Percentiles rank a stretch among this genome's conserved stretches.
These are phyloP conservation scores for Lottia scabra DNA, from an alignment of 2,888 invertebrate species.

Conservation along the genomic window DNA sequence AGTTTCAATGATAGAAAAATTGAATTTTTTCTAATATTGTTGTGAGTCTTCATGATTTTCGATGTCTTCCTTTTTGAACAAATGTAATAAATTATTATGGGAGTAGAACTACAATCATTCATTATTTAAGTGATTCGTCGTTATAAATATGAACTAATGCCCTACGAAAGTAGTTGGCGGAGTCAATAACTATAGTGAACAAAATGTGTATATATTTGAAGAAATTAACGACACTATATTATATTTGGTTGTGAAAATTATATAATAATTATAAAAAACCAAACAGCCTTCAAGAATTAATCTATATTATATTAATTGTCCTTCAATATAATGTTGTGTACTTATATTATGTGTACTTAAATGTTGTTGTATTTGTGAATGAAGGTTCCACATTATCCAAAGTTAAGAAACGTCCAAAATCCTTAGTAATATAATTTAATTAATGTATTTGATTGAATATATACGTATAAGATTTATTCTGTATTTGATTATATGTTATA, in stretches of 20 bases:
- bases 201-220: too few species aligned
- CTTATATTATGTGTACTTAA: slow-evolving; percentile 4
- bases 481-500: too few species aligned
- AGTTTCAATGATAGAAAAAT: neutral
- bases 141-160: too few species aligned
- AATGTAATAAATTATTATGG: neutral
- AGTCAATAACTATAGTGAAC: too few species aligned
- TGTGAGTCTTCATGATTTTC: slow-evolving; percentile 4
- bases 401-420: too few species aligned
- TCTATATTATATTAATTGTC: neutral
- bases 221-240: neutral
- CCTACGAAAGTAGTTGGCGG: too few species aligned
- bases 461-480: too few species aligned
- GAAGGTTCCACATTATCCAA: too few species aligned
- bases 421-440: too few species aligned
- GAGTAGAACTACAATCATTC: neutral
- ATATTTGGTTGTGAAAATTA: neutral
- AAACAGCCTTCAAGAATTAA: neutral
- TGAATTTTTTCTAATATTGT: neutral
- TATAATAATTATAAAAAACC: neutral
- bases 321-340: slow-evolving; percentile 4
- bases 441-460: too few species aligned
- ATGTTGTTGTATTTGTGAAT: neutral
- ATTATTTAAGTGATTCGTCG: too few species aligned
- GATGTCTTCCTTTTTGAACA: neutral